Evolutionary conservation across 2,888 invertebrate genomes (phyloP).

Genomic region (Caenorhabditis virilis): DNA sequence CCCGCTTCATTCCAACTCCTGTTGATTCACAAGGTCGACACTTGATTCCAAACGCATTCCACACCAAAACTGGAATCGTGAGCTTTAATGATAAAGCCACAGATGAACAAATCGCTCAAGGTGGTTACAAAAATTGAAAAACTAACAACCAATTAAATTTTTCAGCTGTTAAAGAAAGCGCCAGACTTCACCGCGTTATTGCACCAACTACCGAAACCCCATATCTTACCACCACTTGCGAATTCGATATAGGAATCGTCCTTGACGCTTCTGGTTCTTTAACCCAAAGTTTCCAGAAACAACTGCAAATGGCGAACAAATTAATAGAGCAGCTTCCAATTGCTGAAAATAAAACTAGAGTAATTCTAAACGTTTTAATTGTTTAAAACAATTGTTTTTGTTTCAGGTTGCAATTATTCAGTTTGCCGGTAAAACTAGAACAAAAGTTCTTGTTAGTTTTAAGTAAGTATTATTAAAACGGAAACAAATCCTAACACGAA

Average conservation of each 20-base stretch:
- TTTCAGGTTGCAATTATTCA: constrained; percentile 43
- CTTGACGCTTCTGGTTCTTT: constrained; percentile 47
- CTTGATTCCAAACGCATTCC: constrained; percentile 19
- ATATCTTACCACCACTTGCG: constrained; percentile 22
- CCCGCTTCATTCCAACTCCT: constrained; percentile 12
- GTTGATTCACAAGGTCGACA: constrained; percentile 18
- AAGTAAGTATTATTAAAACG: constrained; percentile 5
- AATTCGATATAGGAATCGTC: constrained; percentile 38
- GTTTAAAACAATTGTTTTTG: background rate
- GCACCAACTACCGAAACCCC: constrained; percentile 5
- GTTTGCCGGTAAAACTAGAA: constrained; percentile 33
- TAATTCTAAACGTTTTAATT: background rate
- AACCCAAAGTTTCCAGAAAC: constrained; percentile 29
- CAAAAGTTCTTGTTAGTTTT: constrained; percentile 23
- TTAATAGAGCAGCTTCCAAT: constrained; percentile 34
- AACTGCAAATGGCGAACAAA: constrained; percentile 27
- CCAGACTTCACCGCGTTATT: background rate
- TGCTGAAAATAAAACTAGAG: constrained; percentile 22
- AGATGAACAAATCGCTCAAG: constrained; percentile 1
- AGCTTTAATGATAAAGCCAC: constrained; percentile 19
- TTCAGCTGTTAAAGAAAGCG: background rate
- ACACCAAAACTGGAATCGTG: constrained; percentile 5
- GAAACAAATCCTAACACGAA: background rate
- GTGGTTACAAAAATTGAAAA: background rate
- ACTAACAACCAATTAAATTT: background rate